Evolutionary conservation across 2,113 vertebrate genomes (phyloP), one percentile per base, ranked within the genome.

Genomic region (Tenrec ecaudatus): DNA sequence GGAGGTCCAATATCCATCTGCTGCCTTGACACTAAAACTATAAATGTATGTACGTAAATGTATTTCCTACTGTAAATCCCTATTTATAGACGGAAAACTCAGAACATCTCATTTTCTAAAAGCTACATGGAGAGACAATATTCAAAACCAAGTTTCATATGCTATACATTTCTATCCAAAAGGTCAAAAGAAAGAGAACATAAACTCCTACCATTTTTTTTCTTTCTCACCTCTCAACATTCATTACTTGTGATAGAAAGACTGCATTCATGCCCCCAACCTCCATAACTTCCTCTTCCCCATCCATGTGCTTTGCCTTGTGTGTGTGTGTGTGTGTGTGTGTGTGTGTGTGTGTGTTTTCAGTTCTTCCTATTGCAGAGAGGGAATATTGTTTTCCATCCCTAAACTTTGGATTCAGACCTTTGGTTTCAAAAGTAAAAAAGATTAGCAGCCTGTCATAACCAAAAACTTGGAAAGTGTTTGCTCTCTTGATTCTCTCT

Each of bases 71-170:
- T 22, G 11, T 89, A n/a, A 69, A 88, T 77, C n/a, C 75, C 16
- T 87, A 29, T 2, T 91, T 53, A 33, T 16, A 89, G 78, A 58
- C 79, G 17, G 82, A 69, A 58, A 93, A 77, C 4, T n/a, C 36
- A 95, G 40, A 43, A 38, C 8, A 76, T 19, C 27, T 68, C 31
- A 36, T 76, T 83, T 96, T 89, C 36, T 71, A 31, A 80, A 76
- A 83, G 16, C 23, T 60, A 12, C 38, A 33, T 5, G 31, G n/a
- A 79, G 14, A 15, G 31, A 6, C 15, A 33, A 71, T 31, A 33
- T 71, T 33, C 31, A 25, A 73, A 90, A 62, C 23, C 66, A 64
- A 86, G 53, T 58, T 31, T 10, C 20, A 36, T 53, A 31, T 53
- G 77, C 43, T 3, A 66, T 66, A 84, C 60, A 88, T 73, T 88